phyloP scores from a whole-genome alignment of 1,140 invertebrate genomes.

The Pseudoatta argentina region DNA sequence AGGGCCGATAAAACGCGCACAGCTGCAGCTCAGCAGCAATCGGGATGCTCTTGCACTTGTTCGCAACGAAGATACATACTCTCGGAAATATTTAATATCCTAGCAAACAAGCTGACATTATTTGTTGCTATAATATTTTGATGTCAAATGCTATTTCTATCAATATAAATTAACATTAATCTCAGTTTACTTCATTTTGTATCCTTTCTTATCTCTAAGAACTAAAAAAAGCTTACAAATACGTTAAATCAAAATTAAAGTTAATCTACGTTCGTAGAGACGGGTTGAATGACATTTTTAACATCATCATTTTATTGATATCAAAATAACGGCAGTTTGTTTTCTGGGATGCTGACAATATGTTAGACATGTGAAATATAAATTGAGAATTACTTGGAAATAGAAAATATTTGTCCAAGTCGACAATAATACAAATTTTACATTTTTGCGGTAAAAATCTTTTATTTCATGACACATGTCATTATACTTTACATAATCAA shows the following conservation, averaged over 20 bases:
- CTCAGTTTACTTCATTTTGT: too few species aligned
- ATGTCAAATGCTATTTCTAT: too few species aligned
- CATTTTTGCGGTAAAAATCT: background rate
- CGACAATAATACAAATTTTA: background rate
- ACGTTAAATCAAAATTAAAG: too few species aligned
- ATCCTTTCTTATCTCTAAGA: too few species aligned
- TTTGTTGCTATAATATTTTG: too few species aligned
- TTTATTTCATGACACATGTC: background rate
- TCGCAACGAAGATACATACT: background rate
- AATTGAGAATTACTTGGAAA: background rate
- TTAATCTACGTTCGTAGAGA: too few species aligned
- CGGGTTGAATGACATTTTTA: too few species aligned
- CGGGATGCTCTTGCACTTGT: conserved; percentile 69
- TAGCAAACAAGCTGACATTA: too few species aligned
- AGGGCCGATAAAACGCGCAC: conserved; percentile 58
- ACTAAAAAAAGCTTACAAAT: too few species aligned
- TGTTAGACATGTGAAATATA: background rate
- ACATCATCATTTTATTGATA: too few species aligned
- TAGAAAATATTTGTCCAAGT: background rate
- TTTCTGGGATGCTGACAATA: background rate
- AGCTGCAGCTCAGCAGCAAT: background rate
- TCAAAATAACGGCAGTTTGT: too few species aligned
- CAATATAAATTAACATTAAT: too few species aligned
- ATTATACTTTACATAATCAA: background rate
- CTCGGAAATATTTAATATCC: background rate